phyloP scores from a whole-genome alignment of 2,888 invertebrate genomes.

The Meiosimyza decipiens region DNA sequence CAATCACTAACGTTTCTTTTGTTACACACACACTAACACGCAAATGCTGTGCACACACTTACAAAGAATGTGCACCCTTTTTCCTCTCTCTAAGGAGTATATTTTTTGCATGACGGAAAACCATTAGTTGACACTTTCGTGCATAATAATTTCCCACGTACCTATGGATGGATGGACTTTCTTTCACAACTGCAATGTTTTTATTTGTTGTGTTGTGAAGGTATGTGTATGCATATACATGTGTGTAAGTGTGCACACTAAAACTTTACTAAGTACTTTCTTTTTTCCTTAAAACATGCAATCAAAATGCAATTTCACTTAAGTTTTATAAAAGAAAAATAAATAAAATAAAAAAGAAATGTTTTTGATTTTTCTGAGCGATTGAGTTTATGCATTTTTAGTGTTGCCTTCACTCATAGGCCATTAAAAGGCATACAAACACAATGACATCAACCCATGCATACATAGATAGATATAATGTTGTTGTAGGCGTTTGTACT shows the following conservation, averaged over 20 bases:
- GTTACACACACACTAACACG: background rate
- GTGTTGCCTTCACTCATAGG: too few relatives aligned
- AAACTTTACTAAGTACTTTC: background rate
- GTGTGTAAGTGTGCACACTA: background rate
- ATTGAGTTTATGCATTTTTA: too few relatives aligned
- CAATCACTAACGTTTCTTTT: background rate
- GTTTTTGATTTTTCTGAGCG: too few relatives aligned
- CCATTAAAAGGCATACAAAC: too few relatives aligned
- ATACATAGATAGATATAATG: too few relatives aligned
- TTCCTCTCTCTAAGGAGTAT: too few relatives aligned
- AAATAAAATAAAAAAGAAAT: too few relatives aligned
- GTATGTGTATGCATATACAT: background rate
- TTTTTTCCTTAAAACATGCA: conserved; percentile 1
- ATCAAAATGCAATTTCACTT: conserved; percentile 26
- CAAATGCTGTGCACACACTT: too few relatives aligned
- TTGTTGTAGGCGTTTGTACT: background rate
- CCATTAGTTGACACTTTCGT: conserved; percentile 51
- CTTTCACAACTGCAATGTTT: background rate
- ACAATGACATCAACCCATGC: too few relatives aligned
- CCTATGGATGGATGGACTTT: conserved; percentile 4
- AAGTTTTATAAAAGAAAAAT: background rate
- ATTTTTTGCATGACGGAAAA: conserved; percentile 48
- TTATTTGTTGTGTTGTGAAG: background rate
- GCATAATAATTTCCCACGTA: conserved; percentile 44
- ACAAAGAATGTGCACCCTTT: too few relatives aligned